Evolutionary conservation across 2,888 invertebrate genomes (phyloP), one percentile per base, ranked within the genome.

Genomic region (Pilophorus perplexus): DNA sequence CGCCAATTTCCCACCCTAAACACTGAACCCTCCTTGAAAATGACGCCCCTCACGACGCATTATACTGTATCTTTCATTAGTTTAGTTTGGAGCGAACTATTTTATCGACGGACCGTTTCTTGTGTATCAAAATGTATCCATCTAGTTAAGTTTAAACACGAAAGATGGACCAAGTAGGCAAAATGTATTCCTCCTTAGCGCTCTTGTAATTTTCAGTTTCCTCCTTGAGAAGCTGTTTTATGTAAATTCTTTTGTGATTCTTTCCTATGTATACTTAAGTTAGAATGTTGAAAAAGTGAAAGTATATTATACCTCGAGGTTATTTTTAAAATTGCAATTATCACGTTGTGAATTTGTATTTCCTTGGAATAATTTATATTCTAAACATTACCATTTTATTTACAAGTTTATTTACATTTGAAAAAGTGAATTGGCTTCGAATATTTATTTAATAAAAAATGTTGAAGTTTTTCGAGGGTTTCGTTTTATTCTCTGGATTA

Each of bases 371-470:
- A 37, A 55, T 55, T 55, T 55, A 18, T 55, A 55, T 55, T 55
- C 55, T 55, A 37, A 55, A 55, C 55, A 37, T 37, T 55, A 55
- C 55, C 55, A n/a, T n/a, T n/a, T n/a, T n/a, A n/a, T n/a, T n/a
- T n/a, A n/a, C n/a, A n/a, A n/a, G n/a, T n/a, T n/a, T n/a, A n/a
- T n/a, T n/a, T n/a, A n/a, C n/a, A 55, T 55, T 20, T 33, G 23
- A 23, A 37, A 55, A 37, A 18, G 37, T 38, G 22, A 38, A 28
- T 14, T 55, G 55, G 55, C 38, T 55, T 55, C 37, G 55, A 55
- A 33, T 55, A 55, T 55, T 55, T 55, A 38, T 55, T 55, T 55
- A 55, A 55, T 55, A n/a, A 55, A 55, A 55, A 55, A 55, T 55
- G 55, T 55, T 55, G 55, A 55, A 37, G 55, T 55, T 55, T 37